A percentile compares a stretch with the other conserved stretches of the same genome.
These are phyloP conservation scores for Nemurella pictetii DNA, from an alignment of 2,888 invertebrate genomes.

Conservation along the genomic window DNA sequence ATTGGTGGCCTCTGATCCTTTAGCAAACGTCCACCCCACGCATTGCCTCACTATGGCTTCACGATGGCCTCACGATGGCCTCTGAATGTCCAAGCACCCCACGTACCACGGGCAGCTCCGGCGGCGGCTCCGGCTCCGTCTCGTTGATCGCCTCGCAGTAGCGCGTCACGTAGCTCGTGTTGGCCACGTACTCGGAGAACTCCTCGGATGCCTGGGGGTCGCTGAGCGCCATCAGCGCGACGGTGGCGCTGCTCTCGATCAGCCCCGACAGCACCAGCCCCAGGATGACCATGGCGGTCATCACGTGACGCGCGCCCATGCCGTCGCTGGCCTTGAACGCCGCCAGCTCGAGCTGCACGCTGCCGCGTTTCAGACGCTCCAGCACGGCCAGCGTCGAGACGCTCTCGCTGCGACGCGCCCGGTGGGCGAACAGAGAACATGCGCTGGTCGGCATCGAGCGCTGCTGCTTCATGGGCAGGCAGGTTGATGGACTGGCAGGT, in stretches of 20 bases:
- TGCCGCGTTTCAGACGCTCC: conserved; percentile 53
- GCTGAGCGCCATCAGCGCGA: conserved; percentile 55
- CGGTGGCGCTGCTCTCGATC: conserved; percentile 60
- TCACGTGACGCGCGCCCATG: conserved; percentile 54
- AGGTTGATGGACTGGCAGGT: too few species aligned
- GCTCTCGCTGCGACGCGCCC: not conserved
- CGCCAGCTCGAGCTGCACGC: conserved; percentile 58
- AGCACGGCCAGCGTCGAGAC: conserved; percentile 33
- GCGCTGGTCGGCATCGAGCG: not conserved
- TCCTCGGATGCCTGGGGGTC: conserved; percentile 55
- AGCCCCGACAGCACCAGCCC: conserved; percentile 61
- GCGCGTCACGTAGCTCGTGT: conserved; percentile 55
- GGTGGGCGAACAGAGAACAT: not conserved
- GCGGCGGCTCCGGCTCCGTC: not conserved
- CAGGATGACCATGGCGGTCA: conserved; percentile 57
- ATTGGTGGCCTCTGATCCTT: too few species aligned
- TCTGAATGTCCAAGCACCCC: too few species aligned
- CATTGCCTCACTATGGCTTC: too few species aligned
- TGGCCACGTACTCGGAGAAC: conserved; percentile 56
- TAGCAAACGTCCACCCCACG: too few species aligned
- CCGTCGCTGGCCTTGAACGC: conserved; percentile 59
- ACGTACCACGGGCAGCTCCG: not conserved
- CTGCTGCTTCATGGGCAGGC: too few species aligned
- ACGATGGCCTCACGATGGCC: too few species aligned
- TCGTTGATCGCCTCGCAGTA: conserved; percentile 50